These are phyloP conservation scores for Danio kyathit DNA, from an alignment of 2,797 vertebrate species.

Conservation along the genomic window DNA sequence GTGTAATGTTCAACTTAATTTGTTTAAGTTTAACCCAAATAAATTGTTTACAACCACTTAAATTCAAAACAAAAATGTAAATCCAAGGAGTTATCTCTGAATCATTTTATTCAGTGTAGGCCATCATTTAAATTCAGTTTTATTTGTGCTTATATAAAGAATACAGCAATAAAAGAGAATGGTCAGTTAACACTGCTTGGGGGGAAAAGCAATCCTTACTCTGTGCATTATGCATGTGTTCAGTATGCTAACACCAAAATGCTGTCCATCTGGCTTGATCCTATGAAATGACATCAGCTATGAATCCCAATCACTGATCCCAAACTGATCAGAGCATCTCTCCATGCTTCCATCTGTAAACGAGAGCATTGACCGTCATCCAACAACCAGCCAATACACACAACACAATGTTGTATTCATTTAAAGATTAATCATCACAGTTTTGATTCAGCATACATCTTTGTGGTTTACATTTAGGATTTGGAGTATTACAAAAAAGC, in stretches of 20 bases:
- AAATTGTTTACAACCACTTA: too few relatives aligned
- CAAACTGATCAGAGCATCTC: constrained; percentile 30
- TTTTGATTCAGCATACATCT: constrained; percentile 9
- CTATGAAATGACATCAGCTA: neutral
- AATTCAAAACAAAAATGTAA: too few relatives aligned
- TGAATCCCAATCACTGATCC: constrained; percentile 52
- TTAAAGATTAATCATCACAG: constrained; percentile 39
- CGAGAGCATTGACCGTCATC: constrained; percentile 56
- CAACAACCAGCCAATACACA: constrained; percentile 12
- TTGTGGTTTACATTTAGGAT: constrained; percentile 51
- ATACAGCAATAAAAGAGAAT: constrained; percentile 14
- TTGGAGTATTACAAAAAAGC: constrained; percentile 37
- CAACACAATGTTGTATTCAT: constrained; percentile 27
- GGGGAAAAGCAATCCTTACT: constrained; percentile 36
- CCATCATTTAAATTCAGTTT: neutral
- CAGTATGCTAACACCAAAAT: constrained; percentile 9
- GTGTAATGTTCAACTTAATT: too few relatives aligned
- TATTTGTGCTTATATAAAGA: neutral
- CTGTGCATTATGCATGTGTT: constrained; percentile 21
- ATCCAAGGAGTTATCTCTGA: too few relatives aligned
- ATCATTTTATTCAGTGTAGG: too few relatives aligned
- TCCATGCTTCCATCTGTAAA: constrained; percentile 3
- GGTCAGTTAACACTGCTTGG: constrained; percentile 36
- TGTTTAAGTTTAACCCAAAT: too few relatives aligned
- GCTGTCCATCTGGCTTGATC: neutral